A percentile compares a stretch with the other conserved stretches of the same genome.
These are phyloP conservation scores for Chelidonichthys spinosus DNA, from an alignment of 2,797 vertebrate species.

Conservation along the genomic window DNA sequence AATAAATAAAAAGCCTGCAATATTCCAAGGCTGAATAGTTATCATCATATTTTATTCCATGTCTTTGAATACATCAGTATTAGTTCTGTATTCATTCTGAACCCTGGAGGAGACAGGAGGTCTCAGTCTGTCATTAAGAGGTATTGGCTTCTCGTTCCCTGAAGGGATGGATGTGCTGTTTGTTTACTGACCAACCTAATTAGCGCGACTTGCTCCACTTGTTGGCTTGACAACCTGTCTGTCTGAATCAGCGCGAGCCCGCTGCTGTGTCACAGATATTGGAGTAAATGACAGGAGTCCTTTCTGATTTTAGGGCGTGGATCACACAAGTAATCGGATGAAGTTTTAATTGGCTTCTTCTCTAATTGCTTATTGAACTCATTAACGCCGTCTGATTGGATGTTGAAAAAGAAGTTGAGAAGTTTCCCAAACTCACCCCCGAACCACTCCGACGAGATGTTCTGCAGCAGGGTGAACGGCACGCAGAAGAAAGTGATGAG, in stretches of 20 bases:
- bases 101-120: not conserved
- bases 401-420: not conserved
- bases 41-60: not conserved
- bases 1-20: not conserved
- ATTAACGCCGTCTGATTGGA: not conserved
- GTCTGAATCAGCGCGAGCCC: not conserved
- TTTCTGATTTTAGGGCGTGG: not conserved
- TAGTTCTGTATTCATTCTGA: not conserved
- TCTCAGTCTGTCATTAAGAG: not conserved
- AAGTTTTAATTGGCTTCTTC: not conserved
- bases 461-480: slow-evolving; percentile 88
- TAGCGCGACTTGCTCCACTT: not conserved
- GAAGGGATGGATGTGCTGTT: not conserved
- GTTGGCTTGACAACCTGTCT: not conserved
- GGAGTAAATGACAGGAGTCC: not conserved
- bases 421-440: slow-evolving; percentile 80
- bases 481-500: slow-evolving; percentile 91
- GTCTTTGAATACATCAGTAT: no score
- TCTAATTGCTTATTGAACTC: not conserved
- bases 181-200: not conserved
- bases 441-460: slow-evolving; percentile 88
- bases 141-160: not conserved
- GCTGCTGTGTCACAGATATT: no score
- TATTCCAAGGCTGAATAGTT: not conserved
- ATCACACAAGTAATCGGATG: not conserved